Conservation (phyloP, 2,888 invertebrate species). For the Himalopsyche japonica region DNA sequence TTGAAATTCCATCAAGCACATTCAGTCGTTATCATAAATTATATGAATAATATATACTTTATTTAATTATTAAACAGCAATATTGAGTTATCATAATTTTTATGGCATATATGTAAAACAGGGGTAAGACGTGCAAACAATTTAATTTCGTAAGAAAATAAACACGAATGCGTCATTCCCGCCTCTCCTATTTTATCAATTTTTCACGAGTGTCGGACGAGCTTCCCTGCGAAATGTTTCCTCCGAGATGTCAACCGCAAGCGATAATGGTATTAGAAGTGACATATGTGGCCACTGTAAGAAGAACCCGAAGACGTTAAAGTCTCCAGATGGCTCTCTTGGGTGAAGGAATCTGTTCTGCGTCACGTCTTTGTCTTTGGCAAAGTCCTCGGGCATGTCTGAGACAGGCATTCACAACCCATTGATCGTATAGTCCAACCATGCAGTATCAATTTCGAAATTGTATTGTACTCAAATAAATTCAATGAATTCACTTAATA, state of each 20-base stretch:
- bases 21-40: too few species aligned
- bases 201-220: not conserved
- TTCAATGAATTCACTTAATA: too few species aligned
- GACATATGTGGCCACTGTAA: not conserved
- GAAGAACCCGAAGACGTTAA: not conserved
- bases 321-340: not conserved
- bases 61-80: too few species aligned
- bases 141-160: too few species aligned
- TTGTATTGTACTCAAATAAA: too few species aligned
- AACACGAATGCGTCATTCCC: not conserved
- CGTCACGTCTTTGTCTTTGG: not conserved
- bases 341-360: not conserved
- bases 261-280: not conserved
- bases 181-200: not conserved
- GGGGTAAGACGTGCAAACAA: too few species aligned
- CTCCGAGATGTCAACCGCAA: not conserved
- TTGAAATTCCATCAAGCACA: too few species aligned
- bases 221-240: not conserved
- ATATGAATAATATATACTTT: too few species aligned
- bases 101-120: too few species aligned
- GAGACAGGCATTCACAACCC: not conserved
- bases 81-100: too few species aligned
- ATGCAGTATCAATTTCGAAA: too few species aligned
- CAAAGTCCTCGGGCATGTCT: not conserved
- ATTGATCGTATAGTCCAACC: not conserved